phyloP scores from a whole-genome alignment of 2,113 vertebrate species.

The Oreocharis arfaki region DNA sequence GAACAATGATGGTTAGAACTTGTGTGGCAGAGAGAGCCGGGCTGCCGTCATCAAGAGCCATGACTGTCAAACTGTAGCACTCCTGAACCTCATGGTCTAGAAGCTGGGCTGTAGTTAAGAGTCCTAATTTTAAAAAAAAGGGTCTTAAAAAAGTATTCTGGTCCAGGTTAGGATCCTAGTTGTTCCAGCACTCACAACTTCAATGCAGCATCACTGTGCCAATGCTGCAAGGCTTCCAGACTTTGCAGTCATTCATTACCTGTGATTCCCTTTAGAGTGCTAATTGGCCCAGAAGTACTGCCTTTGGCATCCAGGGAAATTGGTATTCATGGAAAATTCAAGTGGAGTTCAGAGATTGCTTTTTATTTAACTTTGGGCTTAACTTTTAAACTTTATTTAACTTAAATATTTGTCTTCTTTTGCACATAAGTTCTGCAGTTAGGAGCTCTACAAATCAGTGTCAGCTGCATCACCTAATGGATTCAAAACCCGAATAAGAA shows the following conservation, averaged over 20 bases:
- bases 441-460: background rate
- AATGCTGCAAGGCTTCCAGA: background rate
- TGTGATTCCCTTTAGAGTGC: background rate
- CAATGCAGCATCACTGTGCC: background rate
- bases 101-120: conserved; percentile 72
- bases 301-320: background rate
- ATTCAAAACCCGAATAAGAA: background rate
- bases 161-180: background rate
- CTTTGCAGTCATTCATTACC: background rate
- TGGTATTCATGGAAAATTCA: background rate
- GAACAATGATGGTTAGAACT: conserved; percentile 79
- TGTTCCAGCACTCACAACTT: background rate
- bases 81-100: conserved; percentile 81
- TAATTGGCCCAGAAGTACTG: background rate
- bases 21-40: conserved; percentile 82
- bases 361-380: background rate
- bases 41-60: conserved; percentile 76
- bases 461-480: background rate
- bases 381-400: background rate
- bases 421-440: fast-evolving
- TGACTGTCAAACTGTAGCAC: conserved; percentile 73
- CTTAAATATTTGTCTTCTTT: background rate
- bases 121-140: conserved; percentile 69
- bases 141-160: background rate
- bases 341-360: background rate